A percentile compares a stretch with the other conserved stretches of the same genome.
Evolutionary conservation across 2,113 vertebrate species (phyloP).

Genomic region (Rhizomys pruinosus): DNA sequence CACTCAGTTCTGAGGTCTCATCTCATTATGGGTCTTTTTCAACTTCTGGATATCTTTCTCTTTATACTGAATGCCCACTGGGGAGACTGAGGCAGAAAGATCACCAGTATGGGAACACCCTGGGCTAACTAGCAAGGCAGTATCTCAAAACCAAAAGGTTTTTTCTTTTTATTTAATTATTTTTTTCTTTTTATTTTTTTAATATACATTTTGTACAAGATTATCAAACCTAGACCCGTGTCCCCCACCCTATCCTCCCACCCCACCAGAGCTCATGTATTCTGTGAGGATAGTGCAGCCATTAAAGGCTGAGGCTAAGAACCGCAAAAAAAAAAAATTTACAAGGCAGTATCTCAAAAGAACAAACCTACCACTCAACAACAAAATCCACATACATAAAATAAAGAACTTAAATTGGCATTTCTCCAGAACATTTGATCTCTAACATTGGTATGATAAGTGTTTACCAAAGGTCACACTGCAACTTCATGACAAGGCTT

Average conservation of each 20-base stretch:
- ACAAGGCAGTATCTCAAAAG: neutral
- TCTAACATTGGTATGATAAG: neutral
- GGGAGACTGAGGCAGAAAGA: neutral
- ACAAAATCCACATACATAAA: neutral
- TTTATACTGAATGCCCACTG: neutral
- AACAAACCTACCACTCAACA: neutral
- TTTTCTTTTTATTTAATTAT: too few relatives aligned
- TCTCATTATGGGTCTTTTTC: neutral
- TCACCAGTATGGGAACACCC: neutral
- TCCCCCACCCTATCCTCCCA: too few relatives aligned
- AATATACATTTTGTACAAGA: too few relatives aligned
- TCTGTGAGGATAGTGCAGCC: too few relatives aligned
- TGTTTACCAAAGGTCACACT: neutral
- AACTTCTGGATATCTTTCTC: neutral
- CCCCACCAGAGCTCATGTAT: too few relatives aligned
- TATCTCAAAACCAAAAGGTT: neutral
- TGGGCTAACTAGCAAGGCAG: neutral
- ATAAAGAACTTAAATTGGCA: neutral
- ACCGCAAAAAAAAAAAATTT: too few relatives aligned
- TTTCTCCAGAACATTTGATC: neutral
- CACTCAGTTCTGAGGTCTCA: neutral
- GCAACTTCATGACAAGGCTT: neutral
- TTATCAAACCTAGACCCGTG: too few relatives aligned
- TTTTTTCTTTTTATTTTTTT: too few relatives aligned
- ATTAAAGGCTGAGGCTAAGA: too few relatives aligned